Evolutionary conservation across 2,113 vertebrate species (phyloP), one percentile per base, ranked within the genome.

Genomic region (Geococcyx californianus): DNA sequence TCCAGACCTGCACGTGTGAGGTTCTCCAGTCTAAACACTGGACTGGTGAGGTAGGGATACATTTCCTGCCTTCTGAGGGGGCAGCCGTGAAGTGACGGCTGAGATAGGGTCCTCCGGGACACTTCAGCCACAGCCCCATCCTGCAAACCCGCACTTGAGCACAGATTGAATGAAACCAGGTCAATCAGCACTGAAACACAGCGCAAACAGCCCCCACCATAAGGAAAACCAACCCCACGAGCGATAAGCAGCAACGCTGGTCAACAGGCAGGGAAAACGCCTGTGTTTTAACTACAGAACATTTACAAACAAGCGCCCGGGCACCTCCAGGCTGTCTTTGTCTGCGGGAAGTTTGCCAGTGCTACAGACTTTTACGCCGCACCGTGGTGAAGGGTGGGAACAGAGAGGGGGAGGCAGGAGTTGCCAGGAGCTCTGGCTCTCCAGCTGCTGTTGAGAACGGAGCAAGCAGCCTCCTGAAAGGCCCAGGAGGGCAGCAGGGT

Each of bases 11-110:
- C 24, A 2, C 15, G 1, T 15, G n/a, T 2, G 20, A 70, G n/a
- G 13, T 6, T 56, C 76, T 66, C 49, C 7, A 6, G 15, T 33
- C 26, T 14, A 2, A 19, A 58, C 14, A 13, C 7, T 0, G 0
- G 29, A 7, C 2, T 3, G 14, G 36, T 0, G 0, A 11, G 9
- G 6, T 1, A 16, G 7, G 14, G 16, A n/a, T 21, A 10, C 1
- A 0, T 1, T 45, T 15, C 33, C 42, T 23, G 25, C 40, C 25
- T 26, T 9, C 16, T 4, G 0, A 64, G 5, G 15, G 31, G 3
- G 21, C 3, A 14, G 29, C 5, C 34, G 33, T 0, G 31, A 8
- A 34, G 14, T 0, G 7, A 21, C 0, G 0, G 45, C 18, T 6
- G 26, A 4, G 29, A 2, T 19, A 2, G 1, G 23, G 16, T 26